Percentiles rank a stretch among this genome's conserved stretches.
These are phyloP conservation scores for Rhinoderma darwinii DNA, from an alignment of 2,113 vertebrate species.

Conservation along the genomic window DNA sequence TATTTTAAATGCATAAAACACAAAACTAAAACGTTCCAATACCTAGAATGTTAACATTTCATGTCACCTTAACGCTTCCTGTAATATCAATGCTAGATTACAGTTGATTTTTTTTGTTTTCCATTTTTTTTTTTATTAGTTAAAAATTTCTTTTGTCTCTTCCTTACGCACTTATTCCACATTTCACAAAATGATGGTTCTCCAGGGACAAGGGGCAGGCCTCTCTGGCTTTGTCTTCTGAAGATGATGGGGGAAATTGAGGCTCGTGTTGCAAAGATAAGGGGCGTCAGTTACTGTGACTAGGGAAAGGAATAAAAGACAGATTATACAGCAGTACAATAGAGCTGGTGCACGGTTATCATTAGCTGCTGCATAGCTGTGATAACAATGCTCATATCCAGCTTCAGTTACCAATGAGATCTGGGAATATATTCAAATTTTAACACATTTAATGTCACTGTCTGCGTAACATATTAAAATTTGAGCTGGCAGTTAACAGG, in stretches of 20 bases:
- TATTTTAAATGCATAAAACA: neutral
- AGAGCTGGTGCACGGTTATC: conserved; percentile 22
- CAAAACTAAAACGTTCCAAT: neutral
- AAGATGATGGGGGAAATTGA: neutral
- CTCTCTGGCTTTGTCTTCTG: conserved; percentile 53
- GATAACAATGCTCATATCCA: conserved; percentile 62
- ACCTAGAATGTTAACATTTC: conserved; percentile 68
- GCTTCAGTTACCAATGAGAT: conserved; percentile 6
- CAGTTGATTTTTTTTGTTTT: conserved; percentile 30
- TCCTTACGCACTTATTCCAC: neutral
- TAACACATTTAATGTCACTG: conserved; percentile 9
- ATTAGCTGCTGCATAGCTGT: conserved; percentile 46
- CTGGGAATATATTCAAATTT: conserved; percentile 30
- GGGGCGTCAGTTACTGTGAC: conserved; percentile 24
- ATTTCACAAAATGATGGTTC: conserved; percentile 24
- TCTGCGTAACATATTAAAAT: neutral
- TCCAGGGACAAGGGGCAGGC: neutral
- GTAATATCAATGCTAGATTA: conserved; percentile 62
- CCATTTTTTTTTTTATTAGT: conserved; percentile 28
- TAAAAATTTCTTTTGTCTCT: conserved; percentile 55
- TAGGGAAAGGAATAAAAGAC: conserved; percentile 65
- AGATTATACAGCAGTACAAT: conserved; percentile 59
- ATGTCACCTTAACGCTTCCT: conserved; percentile 34
- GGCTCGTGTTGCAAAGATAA: conserved; percentile 44
- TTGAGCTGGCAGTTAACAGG: neutral